Conservation (phyloP, 1,140 invertebrate species). For the Cylas formicarius region DNA sequence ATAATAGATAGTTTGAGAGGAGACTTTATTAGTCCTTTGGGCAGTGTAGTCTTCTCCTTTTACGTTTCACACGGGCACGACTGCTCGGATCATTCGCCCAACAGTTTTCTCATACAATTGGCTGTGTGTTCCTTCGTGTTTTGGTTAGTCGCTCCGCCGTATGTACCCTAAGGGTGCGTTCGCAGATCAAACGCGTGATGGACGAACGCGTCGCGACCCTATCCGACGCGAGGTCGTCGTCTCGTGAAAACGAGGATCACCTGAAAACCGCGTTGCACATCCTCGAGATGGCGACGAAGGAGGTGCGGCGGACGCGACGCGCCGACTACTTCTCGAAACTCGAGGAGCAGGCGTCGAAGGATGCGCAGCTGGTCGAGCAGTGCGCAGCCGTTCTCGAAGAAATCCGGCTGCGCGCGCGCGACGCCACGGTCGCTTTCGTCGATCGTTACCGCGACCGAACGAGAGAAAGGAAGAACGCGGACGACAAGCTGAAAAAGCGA, state of each 20-base stretch:
- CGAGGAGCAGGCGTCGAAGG: slow-evolving; percentile 28
- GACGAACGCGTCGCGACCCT: slow-evolving; percentile 15
- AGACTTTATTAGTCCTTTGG: no score
- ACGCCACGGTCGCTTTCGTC: slow-evolving; percentile 23
- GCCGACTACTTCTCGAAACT: slow-evolving; percentile 33
- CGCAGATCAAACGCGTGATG: slow-evolving; percentile 18
- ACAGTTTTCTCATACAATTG: no score
- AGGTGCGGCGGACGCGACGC: slow-evolving; percentile 24
- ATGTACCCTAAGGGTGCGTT: not conserved
- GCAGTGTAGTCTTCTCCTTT: no score
- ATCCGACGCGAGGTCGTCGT: slow-evolving; percentile 10
- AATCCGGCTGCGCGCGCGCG: slow-evolving; percentile 22
- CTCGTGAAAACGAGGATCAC: slow-evolving; percentile 26
- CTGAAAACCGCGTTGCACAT: slow-evolving; percentile 33
- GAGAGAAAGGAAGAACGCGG: slow-evolving; percentile 23
- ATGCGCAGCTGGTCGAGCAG: slow-evolving; percentile 23
- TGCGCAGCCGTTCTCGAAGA: slow-evolving; percentile 25
- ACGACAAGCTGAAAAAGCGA: slow-evolving; percentile 21
- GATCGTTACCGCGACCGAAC: slow-evolving; percentile 20
- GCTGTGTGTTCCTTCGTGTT: no score
- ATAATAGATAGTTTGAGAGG: no score
- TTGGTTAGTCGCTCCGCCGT: not conserved
- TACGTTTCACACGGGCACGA: no score
- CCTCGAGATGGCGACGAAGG: slow-evolving; percentile 26
- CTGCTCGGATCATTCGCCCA: no score